phyloP scores from a whole-genome alignment of 2,113 vertebrate genomes.

The Leptobrachium leishanense region DNA sequence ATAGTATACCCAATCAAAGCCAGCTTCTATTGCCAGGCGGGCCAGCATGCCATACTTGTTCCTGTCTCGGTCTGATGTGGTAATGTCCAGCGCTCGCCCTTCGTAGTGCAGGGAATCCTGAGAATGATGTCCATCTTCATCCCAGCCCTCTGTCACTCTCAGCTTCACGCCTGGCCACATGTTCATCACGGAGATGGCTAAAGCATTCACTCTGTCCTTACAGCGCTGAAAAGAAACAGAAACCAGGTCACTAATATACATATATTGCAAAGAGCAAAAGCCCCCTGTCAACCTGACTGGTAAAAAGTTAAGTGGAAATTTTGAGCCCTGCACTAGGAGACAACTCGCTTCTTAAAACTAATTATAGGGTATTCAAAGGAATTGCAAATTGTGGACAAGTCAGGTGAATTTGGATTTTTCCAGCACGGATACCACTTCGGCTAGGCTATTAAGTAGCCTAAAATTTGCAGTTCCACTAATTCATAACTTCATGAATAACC shows the following conservation, averaged over 20 bases:
- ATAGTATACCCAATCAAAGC: constrained; percentile 97
- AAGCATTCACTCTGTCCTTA: constrained; percentile 88
- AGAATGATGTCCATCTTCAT: constrained; percentile 93
- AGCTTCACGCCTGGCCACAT: constrained; percentile 93
- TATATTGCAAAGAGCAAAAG: no score
- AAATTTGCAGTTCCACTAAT: no score
- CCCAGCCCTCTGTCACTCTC: constrained; percentile 95
- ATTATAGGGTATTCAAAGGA: no score
- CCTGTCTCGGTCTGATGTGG: constrained; percentile 88
- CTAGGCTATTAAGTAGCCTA: no score
- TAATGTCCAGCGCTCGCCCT: constrained; percentile 95
- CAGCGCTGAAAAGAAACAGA: constrained; percentile 75
- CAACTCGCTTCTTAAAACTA: no score
- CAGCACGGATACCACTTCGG: no score
- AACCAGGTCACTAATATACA: not conserved
- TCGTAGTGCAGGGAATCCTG: constrained; percentile 92
- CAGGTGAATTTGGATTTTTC: no score
- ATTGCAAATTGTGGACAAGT: no score
- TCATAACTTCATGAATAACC: no score
- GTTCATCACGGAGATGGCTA: constrained; percentile 96
- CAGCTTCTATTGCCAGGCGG: constrained; percentile 92
- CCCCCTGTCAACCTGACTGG: no score
- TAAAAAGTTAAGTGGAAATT: no score
- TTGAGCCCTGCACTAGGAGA: no score
- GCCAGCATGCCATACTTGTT: constrained; percentile 93